phyloP scores from a whole-genome alignment of 53 echinoderm and acorn worm genomes.

The Apostichopus leukothele region DNA sequence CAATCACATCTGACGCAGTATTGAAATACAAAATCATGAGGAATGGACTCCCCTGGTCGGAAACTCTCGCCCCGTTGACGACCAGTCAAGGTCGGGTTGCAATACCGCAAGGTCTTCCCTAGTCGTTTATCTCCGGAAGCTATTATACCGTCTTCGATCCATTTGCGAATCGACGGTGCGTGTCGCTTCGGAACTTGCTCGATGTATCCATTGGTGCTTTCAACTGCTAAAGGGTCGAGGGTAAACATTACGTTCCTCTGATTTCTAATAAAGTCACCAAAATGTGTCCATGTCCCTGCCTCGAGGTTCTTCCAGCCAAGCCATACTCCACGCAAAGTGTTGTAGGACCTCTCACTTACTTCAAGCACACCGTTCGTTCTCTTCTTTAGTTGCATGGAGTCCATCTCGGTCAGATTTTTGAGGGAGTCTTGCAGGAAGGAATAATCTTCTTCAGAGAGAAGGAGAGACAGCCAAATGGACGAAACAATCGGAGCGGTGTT shows the following conservation, averaged over 20 bases:
- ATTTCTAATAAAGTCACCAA: neutral
- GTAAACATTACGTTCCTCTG: neutral
- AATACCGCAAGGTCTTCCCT: neutral
- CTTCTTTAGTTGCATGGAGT: neutral
- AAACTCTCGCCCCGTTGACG: neutral
- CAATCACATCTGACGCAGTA: conserved; percentile 23
- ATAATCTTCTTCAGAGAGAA: neutral
- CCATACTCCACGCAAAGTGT: conserved; percentile 9
- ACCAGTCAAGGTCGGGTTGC: conserved; percentile 38
- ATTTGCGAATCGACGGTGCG: conserved; percentile 35
- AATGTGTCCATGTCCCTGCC: neutral
- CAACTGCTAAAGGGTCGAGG: neutral
- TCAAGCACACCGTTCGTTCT: neutral
- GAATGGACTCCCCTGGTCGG: too few species aligned
- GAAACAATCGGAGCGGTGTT: neutral
- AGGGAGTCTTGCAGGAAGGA: neutral
- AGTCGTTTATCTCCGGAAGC: neutral
- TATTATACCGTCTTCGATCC: conserved; percentile 35
- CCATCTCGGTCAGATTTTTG: neutral
- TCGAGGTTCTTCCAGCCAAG: conserved; percentile 2
- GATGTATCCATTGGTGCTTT: neutral
- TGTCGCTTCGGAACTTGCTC: neutral
- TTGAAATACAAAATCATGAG: neutral
- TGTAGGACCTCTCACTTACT: neutral
- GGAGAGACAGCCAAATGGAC: conserved; percentile 25